Conservation (phyloP, 2,113 vertebrate genomes). For the Pollimyrus isidori region DNA sequence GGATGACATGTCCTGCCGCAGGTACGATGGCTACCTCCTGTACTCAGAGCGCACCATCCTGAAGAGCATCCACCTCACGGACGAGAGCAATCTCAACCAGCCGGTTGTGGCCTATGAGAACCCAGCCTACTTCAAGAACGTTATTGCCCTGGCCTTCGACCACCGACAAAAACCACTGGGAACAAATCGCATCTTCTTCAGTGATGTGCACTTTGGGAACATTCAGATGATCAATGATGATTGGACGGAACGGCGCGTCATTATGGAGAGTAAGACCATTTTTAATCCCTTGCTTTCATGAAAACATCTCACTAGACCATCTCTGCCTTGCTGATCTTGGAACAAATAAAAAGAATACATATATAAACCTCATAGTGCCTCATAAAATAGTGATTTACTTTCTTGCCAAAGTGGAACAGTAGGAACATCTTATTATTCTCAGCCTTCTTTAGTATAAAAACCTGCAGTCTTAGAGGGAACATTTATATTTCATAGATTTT, state of each 20-base stretch:
- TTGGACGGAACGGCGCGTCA: constrained; percentile 67
- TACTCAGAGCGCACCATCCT: constrained; percentile 76
- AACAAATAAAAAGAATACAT: background rate
- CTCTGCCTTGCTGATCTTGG: background rate
- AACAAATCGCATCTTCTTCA: constrained; percentile 75
- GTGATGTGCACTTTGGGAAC: constrained; percentile 78
- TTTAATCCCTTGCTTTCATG: background rate
- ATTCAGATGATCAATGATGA: constrained; percentile 78
- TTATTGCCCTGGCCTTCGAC: constrained; percentile 75
- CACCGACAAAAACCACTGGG: constrained; percentile 61
- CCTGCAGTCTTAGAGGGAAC: background rate
- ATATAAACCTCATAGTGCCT: background rate
- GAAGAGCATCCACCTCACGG: constrained; percentile 74
- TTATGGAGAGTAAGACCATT: constrained; percentile 72
- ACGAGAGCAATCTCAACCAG: constrained; percentile 69
- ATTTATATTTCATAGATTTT: background rate
- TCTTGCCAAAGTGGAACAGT: background rate
- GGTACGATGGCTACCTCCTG: constrained; percentile 71
- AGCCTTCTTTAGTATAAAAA: background rate
- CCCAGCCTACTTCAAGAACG: constrained; percentile 71
- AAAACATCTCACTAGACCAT: background rate
- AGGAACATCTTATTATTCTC: background rate
- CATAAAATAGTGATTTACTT: background rate
- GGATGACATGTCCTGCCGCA: constrained; percentile 63
- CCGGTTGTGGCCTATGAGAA: constrained; percentile 72